These are phyloP conservation scores for Parapristionchus giblindavisi DNA, from an alignment of 2,888 invertebrate genomes.

Conservation along the genomic window DNA sequence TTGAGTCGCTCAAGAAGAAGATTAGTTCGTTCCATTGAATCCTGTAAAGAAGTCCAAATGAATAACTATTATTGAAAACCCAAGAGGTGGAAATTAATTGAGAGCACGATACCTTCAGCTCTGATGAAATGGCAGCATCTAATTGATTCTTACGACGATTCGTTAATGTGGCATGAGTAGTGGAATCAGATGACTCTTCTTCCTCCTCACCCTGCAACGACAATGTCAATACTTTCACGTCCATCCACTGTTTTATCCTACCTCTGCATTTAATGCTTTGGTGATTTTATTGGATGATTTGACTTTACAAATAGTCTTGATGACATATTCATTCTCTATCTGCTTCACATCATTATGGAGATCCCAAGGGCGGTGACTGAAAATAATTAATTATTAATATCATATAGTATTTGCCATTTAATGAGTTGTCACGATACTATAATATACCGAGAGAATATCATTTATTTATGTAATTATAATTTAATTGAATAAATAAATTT, in stretches of 20 bases:
- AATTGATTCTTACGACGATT: slow-evolving; percentile 13
- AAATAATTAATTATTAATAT: slow-evolving; percentile 2
- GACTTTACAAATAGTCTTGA: slow-evolving; percentile 46
- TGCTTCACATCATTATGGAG: slow-evolving; percentile 85
- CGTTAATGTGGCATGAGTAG: slow-evolving; percentile 25
- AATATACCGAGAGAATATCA: neutral
- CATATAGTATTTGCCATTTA: no score
- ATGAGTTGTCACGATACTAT: neutral
- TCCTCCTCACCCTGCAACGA: slow-evolving; percentile 32
- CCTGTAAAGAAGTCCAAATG: neutral
- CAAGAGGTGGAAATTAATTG: neutral
- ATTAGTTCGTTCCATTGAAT: neutral
- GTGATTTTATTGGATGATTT: neutral
- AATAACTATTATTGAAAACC: neutral
- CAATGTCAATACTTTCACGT: no score
- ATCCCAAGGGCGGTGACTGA: slow-evolving; percentile 84
- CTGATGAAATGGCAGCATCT: neutral
- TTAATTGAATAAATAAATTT: neutral
- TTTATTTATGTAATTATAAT: neutral
- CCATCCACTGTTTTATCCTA: neutral
- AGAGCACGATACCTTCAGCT: slow-evolving; percentile 24
- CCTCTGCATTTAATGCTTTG: neutral
- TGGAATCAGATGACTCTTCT: slow-evolving; percentile 35
- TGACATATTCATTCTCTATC: slow-evolving; percentile 76
- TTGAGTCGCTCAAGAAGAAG: slow-evolving; percentile 13